Conservation (phyloP, 2,888 invertebrate species). For the Cecidostiba fungosa region DNA sequence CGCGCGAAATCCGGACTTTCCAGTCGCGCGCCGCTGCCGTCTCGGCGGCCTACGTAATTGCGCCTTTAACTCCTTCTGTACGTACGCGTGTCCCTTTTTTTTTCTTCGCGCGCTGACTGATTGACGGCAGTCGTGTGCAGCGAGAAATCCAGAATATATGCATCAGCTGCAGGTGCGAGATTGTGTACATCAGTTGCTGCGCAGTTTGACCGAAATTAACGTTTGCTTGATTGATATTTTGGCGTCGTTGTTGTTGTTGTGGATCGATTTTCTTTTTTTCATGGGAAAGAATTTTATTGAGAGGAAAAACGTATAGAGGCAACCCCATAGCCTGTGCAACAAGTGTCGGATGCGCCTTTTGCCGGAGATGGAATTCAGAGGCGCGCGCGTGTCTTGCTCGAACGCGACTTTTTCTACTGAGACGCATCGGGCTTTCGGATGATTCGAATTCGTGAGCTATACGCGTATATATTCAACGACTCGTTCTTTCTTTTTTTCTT, state of each 20-base stretch:
- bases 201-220: too few relatives aligned
- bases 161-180: background rate
- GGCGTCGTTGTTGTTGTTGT: too few relatives aligned
- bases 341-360: too few relatives aligned
- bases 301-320: background rate
- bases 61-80: constrained; percentile 30
- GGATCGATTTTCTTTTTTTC: too few relatives aligned
- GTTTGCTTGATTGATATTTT: too few relatives aligned
- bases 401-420: constrained; percentile 17
- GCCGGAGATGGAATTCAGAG: background rate
- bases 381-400: too few relatives aligned
- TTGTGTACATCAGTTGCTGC: too few relatives aligned
- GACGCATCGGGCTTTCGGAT: background rate
- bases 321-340: background rate
- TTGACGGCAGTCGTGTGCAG: constrained; percentile 22
- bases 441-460: background rate
- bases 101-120: constrained; percentile 26
- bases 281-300: background rate
- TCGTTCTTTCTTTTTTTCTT: background rate
- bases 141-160: constrained; percentile 7
- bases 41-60: constrained; percentile 49
- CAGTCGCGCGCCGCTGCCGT: constrained; percentile 35
- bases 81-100: background rate
- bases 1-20: constrained; percentile 59
- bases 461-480: too few relatives aligned